phyloP scores from a whole-genome alignment of 2,888 invertebrate genomes.

The Coenonympha glycerion region DNA sequence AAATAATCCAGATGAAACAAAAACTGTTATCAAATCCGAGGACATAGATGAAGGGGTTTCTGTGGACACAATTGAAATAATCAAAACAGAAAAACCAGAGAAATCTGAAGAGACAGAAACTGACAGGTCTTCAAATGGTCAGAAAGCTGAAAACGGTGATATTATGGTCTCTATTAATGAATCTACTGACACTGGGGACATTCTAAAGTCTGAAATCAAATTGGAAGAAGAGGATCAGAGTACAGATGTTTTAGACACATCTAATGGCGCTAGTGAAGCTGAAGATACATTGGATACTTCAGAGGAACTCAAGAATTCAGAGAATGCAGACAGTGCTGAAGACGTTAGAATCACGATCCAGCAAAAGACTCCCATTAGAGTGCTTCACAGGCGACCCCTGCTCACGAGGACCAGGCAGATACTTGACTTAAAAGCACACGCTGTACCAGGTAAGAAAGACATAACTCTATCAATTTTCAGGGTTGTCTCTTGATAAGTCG shows the following conservation, averaged over 20 bases:
- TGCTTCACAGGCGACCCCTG: conserved; percentile 89
- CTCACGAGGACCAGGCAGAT: conserved; percentile 81
- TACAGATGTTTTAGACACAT: background rate
- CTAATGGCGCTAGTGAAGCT: too few relatives aligned
- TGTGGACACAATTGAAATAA: background rate
- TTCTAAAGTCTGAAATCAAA: background rate
- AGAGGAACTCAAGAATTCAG: background rate
- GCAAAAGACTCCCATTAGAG: conserved; percentile 93
- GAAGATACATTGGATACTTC: background rate
- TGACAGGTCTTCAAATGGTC: too few relatives aligned
- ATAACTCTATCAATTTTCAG: too few relatives aligned
- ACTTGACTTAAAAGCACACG: conserved; percentile 72
- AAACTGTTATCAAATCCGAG: background rate
- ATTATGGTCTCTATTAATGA: too few relatives aligned
- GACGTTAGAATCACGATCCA: conserved; percentile 75
- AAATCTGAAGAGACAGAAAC: too few relatives aligned
- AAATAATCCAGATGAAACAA: too few relatives aligned
- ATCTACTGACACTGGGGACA: too few relatives aligned
- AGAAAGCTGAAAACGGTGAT: too few relatives aligned
- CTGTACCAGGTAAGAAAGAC: conserved; percentile 60
- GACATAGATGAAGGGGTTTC: background rate
- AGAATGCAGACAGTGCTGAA: conserved; percentile 10
- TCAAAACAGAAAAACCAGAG: too few relatives aligned
- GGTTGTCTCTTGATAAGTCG: too few relatives aligned
- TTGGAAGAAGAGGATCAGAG: background rate